Conservation (phyloP, 2,888 invertebrate genomes). For the Meiosimyza decipiens region DNA sequence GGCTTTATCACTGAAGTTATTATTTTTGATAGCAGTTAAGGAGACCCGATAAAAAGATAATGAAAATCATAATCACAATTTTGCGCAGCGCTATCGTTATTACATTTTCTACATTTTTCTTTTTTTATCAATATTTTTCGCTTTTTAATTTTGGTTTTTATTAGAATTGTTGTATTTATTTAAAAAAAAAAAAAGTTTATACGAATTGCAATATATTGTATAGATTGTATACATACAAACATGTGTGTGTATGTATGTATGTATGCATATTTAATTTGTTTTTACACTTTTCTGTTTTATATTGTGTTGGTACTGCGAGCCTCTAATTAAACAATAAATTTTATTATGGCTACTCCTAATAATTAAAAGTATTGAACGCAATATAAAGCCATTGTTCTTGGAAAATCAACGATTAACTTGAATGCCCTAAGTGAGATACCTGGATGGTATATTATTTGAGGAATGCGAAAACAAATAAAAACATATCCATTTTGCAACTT, state of each 20-base stretch:
- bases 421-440: not conserved
- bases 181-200: not conserved
- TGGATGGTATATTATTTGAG: not conserved
- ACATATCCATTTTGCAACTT: too few species aligned
- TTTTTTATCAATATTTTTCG: too few species aligned
- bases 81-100: not conserved
- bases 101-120: not conserved
- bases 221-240: not conserved
- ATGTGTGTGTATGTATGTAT: not conserved
- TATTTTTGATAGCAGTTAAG: constrained; percentile 27
- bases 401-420: not conserved
- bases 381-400: not conserved
- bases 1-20: constrained; percentile 23
- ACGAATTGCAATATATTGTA: not conserved
- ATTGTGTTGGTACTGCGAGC: not conserved
- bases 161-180: not conserved
- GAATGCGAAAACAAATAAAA: too few species aligned
- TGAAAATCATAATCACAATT: constrained; percentile 28
- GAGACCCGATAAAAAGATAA: constrained; percentile 26
- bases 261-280: too few species aligned
- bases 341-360: not conserved
- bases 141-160: too few species aligned
- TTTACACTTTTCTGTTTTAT: not conserved
- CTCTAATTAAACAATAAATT: not conserved
- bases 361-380: not conserved